These are phyloP conservation scores for Acanthopleura granulata DNA, from an alignment of 2,888 invertebrate genomes.

Conservation along the genomic window DNA sequence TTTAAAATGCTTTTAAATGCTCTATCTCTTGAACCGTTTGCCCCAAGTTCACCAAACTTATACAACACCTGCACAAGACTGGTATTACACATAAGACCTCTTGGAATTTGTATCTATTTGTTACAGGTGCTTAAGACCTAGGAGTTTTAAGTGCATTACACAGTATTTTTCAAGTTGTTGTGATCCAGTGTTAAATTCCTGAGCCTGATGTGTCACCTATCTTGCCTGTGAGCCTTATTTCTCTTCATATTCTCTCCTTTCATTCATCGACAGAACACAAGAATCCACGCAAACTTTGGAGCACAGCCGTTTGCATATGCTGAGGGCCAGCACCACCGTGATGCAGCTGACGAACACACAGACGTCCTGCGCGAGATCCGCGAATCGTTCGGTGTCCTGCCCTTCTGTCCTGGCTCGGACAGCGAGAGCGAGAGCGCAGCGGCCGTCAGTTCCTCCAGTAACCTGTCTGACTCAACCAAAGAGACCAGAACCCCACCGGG, in stretches of 20 bases:
- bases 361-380: constrained; percentile 65
- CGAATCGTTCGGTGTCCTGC: constrained; percentile 65
- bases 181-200: no score
- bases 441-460: constrained; percentile 34
- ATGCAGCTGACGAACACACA: constrained; percentile 64
- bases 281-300: constrained; percentile 68
- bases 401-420: constrained; percentile 64
- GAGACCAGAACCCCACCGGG: constrained; percentile 40
- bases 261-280: constrained; percentile 54
- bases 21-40: no score
- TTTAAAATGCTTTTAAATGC: no score
- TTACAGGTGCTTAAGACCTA: no score
- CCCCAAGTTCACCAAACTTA: no score
- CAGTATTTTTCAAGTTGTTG: no score
- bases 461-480: constrained; percentile 32
- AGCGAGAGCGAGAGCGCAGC: constrained; percentile 63
- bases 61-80: no score
- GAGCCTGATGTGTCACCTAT: no score
- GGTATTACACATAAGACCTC: no score
- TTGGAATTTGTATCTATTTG: no score
- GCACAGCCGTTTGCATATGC: constrained; percentile 64
- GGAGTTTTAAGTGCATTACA: no score
- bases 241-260: background rate
- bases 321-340: constrained; percentile 64
- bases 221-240: no score